A percentile compares a stretch with the other conserved stretches of the same genome.
Evolutionary conservation across 2,888 invertebrate species (phyloP).

Genomic region (Microchrysa polita): DNA sequence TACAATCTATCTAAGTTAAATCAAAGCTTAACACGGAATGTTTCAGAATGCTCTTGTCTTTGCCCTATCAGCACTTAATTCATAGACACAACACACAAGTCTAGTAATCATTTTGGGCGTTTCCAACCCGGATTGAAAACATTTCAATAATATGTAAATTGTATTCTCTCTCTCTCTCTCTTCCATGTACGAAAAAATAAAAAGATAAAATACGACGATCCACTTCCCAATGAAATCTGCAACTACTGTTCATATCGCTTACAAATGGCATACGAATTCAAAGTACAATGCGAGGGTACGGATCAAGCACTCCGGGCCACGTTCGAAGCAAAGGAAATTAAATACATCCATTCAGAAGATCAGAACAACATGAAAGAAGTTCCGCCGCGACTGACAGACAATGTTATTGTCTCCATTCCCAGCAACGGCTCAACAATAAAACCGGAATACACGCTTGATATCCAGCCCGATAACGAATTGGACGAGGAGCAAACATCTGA

Average conservation of each 20-base stretch:
- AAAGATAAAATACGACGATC: constrained; percentile 51
- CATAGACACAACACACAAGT: too few species aligned
- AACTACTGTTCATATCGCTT: constrained; percentile 48
- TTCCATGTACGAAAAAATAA: too few species aligned
- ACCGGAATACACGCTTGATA: neutral
- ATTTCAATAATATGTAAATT: too few species aligned
- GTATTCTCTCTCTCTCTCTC: too few species aligned
- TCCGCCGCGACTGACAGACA: neutral
- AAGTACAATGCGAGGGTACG: constrained; percentile 51
- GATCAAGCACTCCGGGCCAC: constrained; percentile 48
- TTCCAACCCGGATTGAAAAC: too few species aligned
- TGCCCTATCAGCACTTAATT: too few species aligned
- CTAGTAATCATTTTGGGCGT: too few species aligned
- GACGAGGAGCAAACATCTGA: constrained; percentile 8
- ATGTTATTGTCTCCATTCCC: neutral
- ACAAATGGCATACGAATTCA: constrained; percentile 51
- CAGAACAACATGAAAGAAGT: too few species aligned
- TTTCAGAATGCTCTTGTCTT: too few species aligned
- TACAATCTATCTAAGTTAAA: too few species aligned
- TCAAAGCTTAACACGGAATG: too few species aligned
- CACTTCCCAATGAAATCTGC: constrained; percentile 52
- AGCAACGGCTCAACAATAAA: neutral
- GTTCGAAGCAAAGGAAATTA: neutral
- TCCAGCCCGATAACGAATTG: neutral
- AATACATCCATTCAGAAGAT: too few species aligned